Conservation (phyloP, 2,888 invertebrate genomes). For the Acronicta psi region DNA sequence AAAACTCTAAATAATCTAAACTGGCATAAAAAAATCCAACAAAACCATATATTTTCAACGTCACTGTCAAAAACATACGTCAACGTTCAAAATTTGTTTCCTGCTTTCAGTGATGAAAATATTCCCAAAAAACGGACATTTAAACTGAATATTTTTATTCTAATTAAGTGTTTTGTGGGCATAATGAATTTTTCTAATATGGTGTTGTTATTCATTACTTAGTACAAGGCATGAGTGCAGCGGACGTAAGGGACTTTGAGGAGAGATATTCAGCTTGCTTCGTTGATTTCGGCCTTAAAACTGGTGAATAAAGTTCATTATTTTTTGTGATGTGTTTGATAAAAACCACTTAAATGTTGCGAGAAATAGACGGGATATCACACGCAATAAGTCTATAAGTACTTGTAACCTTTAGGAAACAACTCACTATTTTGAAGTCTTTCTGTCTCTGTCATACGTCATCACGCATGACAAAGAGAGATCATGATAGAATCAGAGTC, state of each 20-base stretch:
- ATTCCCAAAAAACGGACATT: slow-evolving; percentile 31
- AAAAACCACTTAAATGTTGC: too few relatives aligned
- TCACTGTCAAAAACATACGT: slow-evolving; percentile 47
- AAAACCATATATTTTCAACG: slow-evolving; percentile 1
- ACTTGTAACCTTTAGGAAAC: too few relatives aligned
- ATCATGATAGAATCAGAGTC: too few relatives aligned
- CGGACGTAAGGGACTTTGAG: slow-evolving; percentile 78
- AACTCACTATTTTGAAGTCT: too few relatives aligned
- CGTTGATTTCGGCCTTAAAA: slow-evolving; percentile 81
- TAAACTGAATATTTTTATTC: slow-evolving; percentile 34
- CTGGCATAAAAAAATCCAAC: slow-evolving; percentile 38
- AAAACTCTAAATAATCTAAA: not conserved
- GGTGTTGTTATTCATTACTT: slow-evolving; percentile 60
- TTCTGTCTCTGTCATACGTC: too few relatives aligned
- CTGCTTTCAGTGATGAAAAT: slow-evolving; percentile 54
- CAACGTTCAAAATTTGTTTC: slow-evolving; percentile 64
- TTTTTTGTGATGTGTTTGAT: slow-evolving; percentile 1
- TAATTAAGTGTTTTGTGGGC: slow-evolving; percentile 33
- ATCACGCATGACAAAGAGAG: too few relatives aligned
- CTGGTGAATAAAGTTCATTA: slow-evolving; percentile 65
- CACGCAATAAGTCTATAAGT: too few relatives aligned
- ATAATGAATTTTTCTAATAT: slow-evolving; percentile 53
- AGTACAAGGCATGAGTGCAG: slow-evolving; percentile 55
- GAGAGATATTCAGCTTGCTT: slow-evolving; percentile 82
- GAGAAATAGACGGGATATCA: too few relatives aligned